Conservation (phyloP, 2,888 invertebrate genomes). For the Drosophila acutilabella region DNA sequence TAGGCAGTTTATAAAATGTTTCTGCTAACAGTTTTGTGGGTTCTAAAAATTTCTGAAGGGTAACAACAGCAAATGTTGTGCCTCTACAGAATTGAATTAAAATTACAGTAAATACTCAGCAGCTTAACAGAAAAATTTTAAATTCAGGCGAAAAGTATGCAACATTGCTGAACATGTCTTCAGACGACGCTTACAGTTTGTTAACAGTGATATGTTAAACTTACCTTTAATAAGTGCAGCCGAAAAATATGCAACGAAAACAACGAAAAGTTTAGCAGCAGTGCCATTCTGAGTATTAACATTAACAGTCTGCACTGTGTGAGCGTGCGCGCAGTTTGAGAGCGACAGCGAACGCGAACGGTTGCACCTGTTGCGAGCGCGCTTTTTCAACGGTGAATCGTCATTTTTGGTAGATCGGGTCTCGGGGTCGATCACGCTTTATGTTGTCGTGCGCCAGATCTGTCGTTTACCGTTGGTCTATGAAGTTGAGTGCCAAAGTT, state of each 20-base stretch:
- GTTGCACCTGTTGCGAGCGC: constrained; percentile 82
- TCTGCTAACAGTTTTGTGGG: too few species aligned
- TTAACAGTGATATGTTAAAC: not conserved
- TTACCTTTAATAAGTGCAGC: not conserved
- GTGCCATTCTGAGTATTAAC: constrained; percentile 4
- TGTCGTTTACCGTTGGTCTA: constrained; percentile 70
- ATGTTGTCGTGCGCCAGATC: constrained; percentile 74
- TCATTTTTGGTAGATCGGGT: constrained; percentile 49
- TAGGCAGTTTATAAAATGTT: too few species aligned
- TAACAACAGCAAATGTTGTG: not conserved
- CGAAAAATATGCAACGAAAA: constrained; percentile 26
- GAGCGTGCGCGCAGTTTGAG: constrained; percentile 77
- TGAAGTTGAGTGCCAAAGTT: constrained; percentile 44
- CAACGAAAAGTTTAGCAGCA: constrained; percentile 29
- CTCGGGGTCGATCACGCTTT: constrained; percentile 58
- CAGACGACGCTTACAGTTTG: not conserved
- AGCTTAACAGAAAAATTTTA: not conserved
- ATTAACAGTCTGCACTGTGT: constrained; percentile 27
- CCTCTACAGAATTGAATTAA: too few species aligned
- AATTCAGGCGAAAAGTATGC: not conserved
- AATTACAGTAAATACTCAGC: not conserved
- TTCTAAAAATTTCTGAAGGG: too few species aligned
- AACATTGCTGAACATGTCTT: not conserved
- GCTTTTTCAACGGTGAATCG: constrained; percentile 22
- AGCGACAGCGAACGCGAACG: constrained; percentile 84